Evolutionary conservation across 2,888 invertebrate species (phyloP).

Genomic region (Tenodera sinensis): DNA sequence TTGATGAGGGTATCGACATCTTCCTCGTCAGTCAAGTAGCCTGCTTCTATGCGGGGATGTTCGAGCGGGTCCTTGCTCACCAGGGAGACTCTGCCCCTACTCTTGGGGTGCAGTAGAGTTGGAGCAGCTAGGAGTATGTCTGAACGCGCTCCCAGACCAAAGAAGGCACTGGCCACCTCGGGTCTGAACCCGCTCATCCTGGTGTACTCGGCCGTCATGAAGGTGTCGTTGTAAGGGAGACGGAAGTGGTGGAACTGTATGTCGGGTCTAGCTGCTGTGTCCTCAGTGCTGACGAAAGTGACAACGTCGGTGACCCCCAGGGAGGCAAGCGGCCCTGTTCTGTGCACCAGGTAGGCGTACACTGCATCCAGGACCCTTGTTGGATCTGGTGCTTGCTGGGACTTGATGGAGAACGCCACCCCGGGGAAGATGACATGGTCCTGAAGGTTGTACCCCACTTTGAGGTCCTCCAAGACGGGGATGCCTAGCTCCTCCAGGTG

Average conservation of each 20-base stretch:
- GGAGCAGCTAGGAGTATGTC: constrained; percentile 55
- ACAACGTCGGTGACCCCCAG: constrained; percentile 49
- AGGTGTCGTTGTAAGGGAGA: constrained; percentile 42
- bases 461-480: constrained; percentile 45
- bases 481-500: constrained; percentile 49
- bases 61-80: constrained; percentile 76
- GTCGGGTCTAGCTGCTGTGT: constrained; percentile 55
- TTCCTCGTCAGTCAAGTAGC: constrained; percentile 77
- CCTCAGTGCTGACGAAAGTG: constrained; percentile 53
- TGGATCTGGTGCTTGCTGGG: constrained; percentile 34
- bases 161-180: constrained; percentile 27
- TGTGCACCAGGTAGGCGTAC: constrained; percentile 46
- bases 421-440: constrained; percentile 50
- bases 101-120: constrained; percentile 75
- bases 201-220: constrained; percentile 16
- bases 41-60: constrained; percentile 83
- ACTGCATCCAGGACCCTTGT: constrained; percentile 34
- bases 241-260: constrained; percentile 52
- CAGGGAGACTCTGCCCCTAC: constrained; percentile 81
- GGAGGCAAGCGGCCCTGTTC: constrained; percentile 47
- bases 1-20: constrained; percentile 76
- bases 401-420: constrained; percentile 38
- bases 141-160: constrained; percentile 20
- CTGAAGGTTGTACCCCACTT: constrained; percentile 55
- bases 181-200: constrained; percentile 20